Evolutionary conservation across 2,888 invertebrate species (phyloP).

Genomic region (Altica lythri): DNA sequence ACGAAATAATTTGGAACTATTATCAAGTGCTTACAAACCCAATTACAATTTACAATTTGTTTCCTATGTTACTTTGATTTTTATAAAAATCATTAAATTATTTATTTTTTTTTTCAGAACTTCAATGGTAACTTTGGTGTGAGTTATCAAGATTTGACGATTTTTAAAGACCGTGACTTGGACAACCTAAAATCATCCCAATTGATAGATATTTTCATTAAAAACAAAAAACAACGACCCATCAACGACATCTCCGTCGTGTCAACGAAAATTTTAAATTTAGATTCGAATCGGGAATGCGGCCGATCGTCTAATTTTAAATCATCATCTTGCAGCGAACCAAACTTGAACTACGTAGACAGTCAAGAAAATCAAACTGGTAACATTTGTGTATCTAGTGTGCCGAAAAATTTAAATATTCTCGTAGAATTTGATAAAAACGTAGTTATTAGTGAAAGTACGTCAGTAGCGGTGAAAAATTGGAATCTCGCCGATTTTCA

Average conservation of each 20-base stretch:
- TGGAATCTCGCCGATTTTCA: conserved; percentile 54
- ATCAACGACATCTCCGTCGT: conserved; percentile 34
- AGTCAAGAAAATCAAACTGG: conserved; percentile 29
- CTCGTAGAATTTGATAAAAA: conserved; percentile 52
- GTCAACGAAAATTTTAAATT: conserved; percentile 42
- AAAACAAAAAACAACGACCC: conserved; percentile 42
- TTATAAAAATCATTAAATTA: neutral
- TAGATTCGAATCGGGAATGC: conserved; percentile 37
- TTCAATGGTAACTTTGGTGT: conserved; percentile 55
- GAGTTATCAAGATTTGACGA: conserved; percentile 55
- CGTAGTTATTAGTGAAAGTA: conserved; percentile 20
- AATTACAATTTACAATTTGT: too few relatives aligned
- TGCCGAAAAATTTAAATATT: conserved; percentile 71
- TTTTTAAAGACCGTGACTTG: conserved; percentile 49
- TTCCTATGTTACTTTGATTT: too few relatives aligned
- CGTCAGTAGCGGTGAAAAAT: conserved; percentile 56
- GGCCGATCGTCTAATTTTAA: conserved; percentile 46
- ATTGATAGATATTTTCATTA: conserved; percentile 49
- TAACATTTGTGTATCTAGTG: conserved; percentile 52
- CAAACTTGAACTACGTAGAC: conserved; percentile 48
- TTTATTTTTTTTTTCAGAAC: conserved; percentile 43
- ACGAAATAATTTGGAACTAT: too few relatives aligned
- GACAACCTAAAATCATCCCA: conserved; percentile 44
- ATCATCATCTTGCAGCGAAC: conserved; percentile 54
- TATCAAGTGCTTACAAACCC: too few relatives aligned